These are phyloP conservation scores for Tapera naevia DNA, from an alignment of 2,797 vertebrate genomes.

Conservation along the genomic window DNA sequence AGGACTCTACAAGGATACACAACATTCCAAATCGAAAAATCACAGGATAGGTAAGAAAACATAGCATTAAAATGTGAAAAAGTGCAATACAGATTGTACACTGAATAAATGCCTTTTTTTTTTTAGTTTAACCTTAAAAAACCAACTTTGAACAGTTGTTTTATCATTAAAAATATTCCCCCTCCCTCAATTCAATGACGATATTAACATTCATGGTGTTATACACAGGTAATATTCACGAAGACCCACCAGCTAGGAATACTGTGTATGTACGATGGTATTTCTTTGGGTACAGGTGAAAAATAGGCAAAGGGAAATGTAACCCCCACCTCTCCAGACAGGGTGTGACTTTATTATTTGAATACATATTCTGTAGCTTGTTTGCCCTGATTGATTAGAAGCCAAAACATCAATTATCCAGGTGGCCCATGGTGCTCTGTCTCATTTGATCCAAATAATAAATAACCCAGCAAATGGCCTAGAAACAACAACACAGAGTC, in stretches of 20 bases:
- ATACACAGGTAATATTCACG: slow-evolving; percentile 80
- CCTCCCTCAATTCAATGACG: slow-evolving; percentile 75
- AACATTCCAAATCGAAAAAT: slow-evolving; percentile 86
- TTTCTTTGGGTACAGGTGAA: slow-evolving; percentile 73
- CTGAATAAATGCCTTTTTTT: slow-evolving; percentile 80
- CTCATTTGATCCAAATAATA: neutral
- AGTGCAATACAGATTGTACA: slow-evolving; percentile 92
- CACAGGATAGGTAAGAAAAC: slow-evolving; percentile 93
- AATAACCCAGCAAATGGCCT: slow-evolving; percentile 13
- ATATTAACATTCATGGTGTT: slow-evolving; percentile 87
- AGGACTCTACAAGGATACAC: slow-evolving; percentile 89
- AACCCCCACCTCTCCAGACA: neutral
- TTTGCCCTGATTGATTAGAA: neutral
- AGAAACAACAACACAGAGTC: neutral
- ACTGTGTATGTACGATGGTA: slow-evolving; percentile 20
- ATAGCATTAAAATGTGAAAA: slow-evolving; percentile 89
- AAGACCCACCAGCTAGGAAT: slow-evolving; percentile 67
- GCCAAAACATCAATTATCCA: neutral
- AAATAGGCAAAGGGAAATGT: slow-evolving; percentile 39
- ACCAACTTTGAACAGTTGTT: slow-evolving; percentile 76
- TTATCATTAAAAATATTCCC: slow-evolving; percentile 76
- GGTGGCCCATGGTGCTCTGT: neutral
- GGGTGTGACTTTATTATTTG: neutral
- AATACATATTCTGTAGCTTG: neutral
- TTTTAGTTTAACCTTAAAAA: slow-evolving; percentile 74